phyloP scores from a whole-genome alignment of 2,888 invertebrate species.

The Creontiades dilutus region DNA sequence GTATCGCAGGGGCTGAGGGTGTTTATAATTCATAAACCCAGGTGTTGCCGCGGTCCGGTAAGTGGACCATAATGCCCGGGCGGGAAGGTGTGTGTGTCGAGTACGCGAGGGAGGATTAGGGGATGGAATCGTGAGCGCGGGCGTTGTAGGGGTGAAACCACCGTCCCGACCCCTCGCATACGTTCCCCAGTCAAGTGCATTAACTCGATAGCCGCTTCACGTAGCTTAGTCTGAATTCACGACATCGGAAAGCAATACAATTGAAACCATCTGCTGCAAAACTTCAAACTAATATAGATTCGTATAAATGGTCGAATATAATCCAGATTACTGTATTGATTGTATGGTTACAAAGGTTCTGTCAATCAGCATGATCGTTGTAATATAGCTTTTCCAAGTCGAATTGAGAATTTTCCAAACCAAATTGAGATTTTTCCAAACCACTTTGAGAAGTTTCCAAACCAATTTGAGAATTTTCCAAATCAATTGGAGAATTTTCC shows the following conservation, averaged over 20 bases:
- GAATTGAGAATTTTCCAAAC: no score
- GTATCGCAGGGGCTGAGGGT: slow-evolving; percentile 14
- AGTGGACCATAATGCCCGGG: slow-evolving; percentile 25
- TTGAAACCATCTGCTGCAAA: no score
- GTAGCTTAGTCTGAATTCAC: background rate
- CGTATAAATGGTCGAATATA: no score
- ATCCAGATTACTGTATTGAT: no score
- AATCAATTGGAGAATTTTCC: no score
- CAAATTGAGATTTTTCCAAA: no score
- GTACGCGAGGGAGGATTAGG: background rate
- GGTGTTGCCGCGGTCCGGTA: slow-evolving; percentile 46
- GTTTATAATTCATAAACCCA: slow-evolving; percentile 55
- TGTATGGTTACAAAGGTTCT: no score
- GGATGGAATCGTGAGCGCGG: background rate
- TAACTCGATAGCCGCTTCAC: background rate
- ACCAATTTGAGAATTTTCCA: no score
- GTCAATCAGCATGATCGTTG: no score
- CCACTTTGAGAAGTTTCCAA: no score
- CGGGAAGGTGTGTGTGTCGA: background rate
- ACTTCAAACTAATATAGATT: no score
- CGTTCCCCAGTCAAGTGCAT: slow-evolving; percentile 2
- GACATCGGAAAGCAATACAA: background rate
- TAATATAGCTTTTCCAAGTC: no score
- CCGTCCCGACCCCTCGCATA: background rate
- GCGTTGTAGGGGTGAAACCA: slow-evolving; percentile 15